Evolutionary conservation across 2,888 invertebrate species (phyloP), one percentile per base, ranked within the genome.

Genomic region (Lasioglossum calceatum): DNA sequence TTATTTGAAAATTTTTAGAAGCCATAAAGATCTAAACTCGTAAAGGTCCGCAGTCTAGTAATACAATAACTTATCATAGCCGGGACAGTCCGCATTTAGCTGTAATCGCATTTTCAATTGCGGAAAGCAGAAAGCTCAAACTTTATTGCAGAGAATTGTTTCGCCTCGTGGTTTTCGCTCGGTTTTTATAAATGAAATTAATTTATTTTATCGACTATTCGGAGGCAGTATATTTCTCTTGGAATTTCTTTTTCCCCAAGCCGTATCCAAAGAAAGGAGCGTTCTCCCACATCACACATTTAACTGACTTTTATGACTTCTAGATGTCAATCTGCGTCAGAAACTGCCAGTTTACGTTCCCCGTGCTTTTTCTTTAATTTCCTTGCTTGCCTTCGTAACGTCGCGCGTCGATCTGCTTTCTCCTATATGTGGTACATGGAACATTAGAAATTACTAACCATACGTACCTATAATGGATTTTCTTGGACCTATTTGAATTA

Each of bases 231-330:
- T 1, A 12, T 71, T 42, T 39, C 12, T n/a, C 71, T 71, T 71
- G 12, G n/a, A n/a, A 42, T 42, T 71, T 71, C n/a, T n/a, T 71
- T 39, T 71, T 71, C 32, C 64, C 42, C 39, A 14, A n/a, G 36
- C 10, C 23, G 67, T 19, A 36, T 19, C 36, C 36, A 71, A 42
- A 71, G 71, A 71, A 71, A 71, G 42, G 39, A 42, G 5, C n/a
- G 42, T 39, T 71, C 71, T 39, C 75, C 39, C 80, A 4, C 67
- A 50, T 75, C 64, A 27, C 80, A 32, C 67, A 50, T 81, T 76
- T 77, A 32, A 67, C 32, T 58, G 42, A 79, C 42, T 73, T 81
- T 77, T 77, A 81, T 47, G 61, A 61, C 39, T 54, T 72, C 47
- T n/a, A 16, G 61, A 64, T 44, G 82, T 74, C 74, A 67, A 74